phyloP scores from a whole-genome alignment of 2,888 invertebrate species.

The Drosophila hawaiiensis region DNA sequence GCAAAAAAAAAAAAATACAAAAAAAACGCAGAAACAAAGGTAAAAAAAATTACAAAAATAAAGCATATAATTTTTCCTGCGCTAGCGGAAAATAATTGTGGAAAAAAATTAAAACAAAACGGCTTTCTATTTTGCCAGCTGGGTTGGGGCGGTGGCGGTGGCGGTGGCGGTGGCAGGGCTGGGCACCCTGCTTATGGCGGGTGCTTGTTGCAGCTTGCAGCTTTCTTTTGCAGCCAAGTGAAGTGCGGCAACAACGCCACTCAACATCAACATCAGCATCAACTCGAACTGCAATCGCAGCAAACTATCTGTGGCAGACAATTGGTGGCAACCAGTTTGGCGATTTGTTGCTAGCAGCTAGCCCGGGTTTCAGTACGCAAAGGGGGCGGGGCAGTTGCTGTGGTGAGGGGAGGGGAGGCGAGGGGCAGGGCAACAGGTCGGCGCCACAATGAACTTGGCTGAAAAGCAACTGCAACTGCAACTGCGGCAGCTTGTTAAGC shows the following conservation, averaged over 20 bases:
- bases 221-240: constrained; percentile 69
- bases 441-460: constrained; percentile 67
- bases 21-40: constrained; percentile 32
- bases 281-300: constrained; percentile 36
- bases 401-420: too few species aligned
- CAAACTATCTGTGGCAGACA: constrained; percentile 56
- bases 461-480: constrained; percentile 41
- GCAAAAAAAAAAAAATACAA: constrained; percentile 41
- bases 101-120: constrained; percentile 77
- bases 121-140: constrained; percentile 69
- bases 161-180: background rate
- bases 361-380: constrained; percentile 48
- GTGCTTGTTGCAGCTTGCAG: constrained; percentile 51
- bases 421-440: constrained; percentile 1
- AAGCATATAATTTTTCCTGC: constrained; percentile 78
- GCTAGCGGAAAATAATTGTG: constrained; percentile 81
- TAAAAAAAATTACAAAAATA: constrained; percentile 62
- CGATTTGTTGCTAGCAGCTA: constrained; percentile 15
- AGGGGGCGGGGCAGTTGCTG: background rate
- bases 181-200: constrained; percentile 39
- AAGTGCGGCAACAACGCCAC: constrained; percentile 63
- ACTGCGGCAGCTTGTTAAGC: constrained; percentile 10
- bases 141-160: background rate
- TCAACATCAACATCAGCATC: constrained; percentile 37
- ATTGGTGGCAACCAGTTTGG: constrained; percentile 65